phyloP scores from a whole-genome alignment of 2,797 vertebrate species.

The Sarcoramphus papa region DNA sequence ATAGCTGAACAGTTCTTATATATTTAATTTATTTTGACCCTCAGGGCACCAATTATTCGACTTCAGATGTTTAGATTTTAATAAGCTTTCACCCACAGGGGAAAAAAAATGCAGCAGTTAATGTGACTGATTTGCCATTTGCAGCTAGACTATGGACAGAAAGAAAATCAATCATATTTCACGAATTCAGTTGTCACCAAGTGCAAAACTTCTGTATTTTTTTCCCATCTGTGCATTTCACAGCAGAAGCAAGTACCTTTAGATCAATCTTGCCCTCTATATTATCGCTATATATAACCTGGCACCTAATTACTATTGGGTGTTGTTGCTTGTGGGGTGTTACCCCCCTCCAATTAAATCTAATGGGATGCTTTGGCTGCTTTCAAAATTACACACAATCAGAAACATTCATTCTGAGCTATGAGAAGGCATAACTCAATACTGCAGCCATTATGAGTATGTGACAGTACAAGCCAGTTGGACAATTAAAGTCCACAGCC shows the following conservation, averaged over 20 bases:
- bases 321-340: not conserved
- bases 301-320: not conserved
- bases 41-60: not conserved
- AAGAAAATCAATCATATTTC: not conserved
- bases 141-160: not conserved
- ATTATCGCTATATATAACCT: not conserved
- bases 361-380: not conserved
- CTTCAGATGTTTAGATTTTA: slow-evolving; percentile 23
- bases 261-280: not conserved
- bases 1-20: not conserved
- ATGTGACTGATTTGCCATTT: not conserved
- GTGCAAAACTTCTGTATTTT: not conserved
- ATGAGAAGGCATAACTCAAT: not conserved
- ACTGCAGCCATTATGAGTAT: not conserved
- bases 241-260: not conserved
- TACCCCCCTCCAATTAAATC: not conserved
- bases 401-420: not conserved
- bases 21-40: not conserved
- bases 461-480: not conserved
- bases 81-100: not conserved
- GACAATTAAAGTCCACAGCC: not conserved
- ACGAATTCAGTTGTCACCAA: not conserved
- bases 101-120: not conserved
- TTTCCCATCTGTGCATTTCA: not conserved
- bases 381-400: not conserved